Conservation (phyloP, 2,113 vertebrate genomes). For the Bubo bubo region DNA sequence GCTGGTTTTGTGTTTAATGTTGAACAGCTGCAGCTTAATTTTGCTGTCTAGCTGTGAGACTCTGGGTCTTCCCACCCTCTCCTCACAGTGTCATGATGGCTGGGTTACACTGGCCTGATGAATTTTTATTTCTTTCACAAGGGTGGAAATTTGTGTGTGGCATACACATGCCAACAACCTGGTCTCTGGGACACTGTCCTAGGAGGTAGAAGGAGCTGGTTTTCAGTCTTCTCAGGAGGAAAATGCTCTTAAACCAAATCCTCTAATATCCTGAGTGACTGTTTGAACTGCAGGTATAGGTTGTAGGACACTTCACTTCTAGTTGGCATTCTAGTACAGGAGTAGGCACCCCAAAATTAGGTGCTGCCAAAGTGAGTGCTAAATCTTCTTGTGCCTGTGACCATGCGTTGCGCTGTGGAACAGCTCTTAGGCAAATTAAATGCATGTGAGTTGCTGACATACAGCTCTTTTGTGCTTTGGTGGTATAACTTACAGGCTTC, state of each 20-base stretch:
- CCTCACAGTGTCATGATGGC: background rate
- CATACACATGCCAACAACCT: accelerated
- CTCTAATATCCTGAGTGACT: background rate
- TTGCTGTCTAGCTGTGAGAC: background rate
- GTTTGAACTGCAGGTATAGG: background rate
- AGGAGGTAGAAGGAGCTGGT: background rate
- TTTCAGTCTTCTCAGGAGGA: background rate
- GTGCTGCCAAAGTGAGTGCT: background rate
- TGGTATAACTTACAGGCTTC: background rate
- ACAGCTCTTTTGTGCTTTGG: background rate
- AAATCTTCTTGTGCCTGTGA: background rate
- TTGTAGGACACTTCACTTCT: background rate
- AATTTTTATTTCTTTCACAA: background rate
- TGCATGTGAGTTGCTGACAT: background rate
- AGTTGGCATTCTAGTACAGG: background rate
- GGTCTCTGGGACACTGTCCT: background rate
- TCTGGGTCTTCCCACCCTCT: background rate
- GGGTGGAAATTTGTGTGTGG: background rate
- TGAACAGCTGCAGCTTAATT: background rate
- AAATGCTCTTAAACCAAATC: background rate
- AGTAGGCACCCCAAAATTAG: background rate
- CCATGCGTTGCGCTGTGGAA: background rate
- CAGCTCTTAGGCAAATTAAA: background rate
- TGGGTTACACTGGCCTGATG: background rate
- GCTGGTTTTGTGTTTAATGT: background rate